Base-by-base conservation (phyloP, 2,797 vertebrate genomes). In the Mareca strepera region DNA sequence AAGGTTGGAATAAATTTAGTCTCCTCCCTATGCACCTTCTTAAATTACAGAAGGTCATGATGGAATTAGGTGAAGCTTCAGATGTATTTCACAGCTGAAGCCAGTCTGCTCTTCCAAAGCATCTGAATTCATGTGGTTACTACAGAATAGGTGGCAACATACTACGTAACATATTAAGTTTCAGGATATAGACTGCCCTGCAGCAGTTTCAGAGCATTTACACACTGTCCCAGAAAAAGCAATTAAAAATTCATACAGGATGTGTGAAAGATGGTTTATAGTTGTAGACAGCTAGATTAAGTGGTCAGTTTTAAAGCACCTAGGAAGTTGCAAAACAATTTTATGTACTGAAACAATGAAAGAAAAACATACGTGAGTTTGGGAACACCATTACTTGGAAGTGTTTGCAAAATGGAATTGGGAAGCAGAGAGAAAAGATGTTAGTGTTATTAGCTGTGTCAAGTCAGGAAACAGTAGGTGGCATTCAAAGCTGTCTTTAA, bases 81-180 rank as follows among this genome's bases (percentile, higher is more conserved):
- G 18, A 18, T 31, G 10, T 4, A 6, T 52, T 37, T 29, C 26
- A 33, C 11, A 15, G 35, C 50, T 35, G 26, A 50, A 77, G 43
- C 22, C 28, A 39, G 3, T 46, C 39, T 53, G 26, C 53, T 31
- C 48, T 25, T 64, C 48, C 23, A 8, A 9, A 7, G 14, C 0
- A 1, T 11, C 28, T 0, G 0, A 52, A 63, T 12, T 43, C 2
- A 3, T 1, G 1, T 6, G 8, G 33, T 39, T 55, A n/a, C 17
- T 77, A 20, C 7, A 26, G 10, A 22, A 20, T 1, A 35, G 14
- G 22, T 25, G 43, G 43, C 10, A 66, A 44, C 1, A 3, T 6
- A 28, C 12, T 31, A 17, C 23, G 2, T 7, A 37, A 33, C 21
- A 8, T 0, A 37, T 12, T 43, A 50, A 87, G 4, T 23, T 50